Base-by-base conservation (phyloP, 2,113 vertebrate species). In the Carassius carassius region DNA sequence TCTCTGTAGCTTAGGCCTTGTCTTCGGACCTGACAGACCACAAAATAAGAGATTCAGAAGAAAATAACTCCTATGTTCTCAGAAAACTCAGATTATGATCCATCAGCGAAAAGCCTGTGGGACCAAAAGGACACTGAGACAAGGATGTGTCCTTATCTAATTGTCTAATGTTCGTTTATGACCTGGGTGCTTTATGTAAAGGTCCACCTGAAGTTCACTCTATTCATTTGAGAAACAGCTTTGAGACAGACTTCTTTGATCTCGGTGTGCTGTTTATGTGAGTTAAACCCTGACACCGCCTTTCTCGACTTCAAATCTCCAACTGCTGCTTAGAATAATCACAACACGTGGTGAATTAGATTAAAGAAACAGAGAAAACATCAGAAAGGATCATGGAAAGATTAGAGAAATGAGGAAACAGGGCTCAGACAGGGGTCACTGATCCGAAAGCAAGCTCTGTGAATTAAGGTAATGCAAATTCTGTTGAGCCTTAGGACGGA, bases 251-350 rank as follows among this genome's bases (percentile, higher is more conserved):
- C 37, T 17, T 4, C 78, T 86, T 76, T 81, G 78, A 82, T 86
- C 72, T 69, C 4, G 3, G 37, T 75, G 29, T 49, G 16, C 44
- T 75, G 29, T 49, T 82, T 81, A 29, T 73, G 69, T n/a, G 21
- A 75, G 44, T 65, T 51, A 86, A 81, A 77, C 79, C 72, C 62
- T 11, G 56, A 37, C 78, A 85, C 78, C 9, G 23, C 63, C 32
- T 69, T 60, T 72, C 76, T 79, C 13, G 25, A 56, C 80, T 81
- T 86, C 35, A 72, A 12, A 81, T 78, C 63, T 76, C 51, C 60
- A 86, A 82, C 47, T 47, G 51, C 75, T 44, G 65, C 51, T 83
- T 69, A 72, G 62, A 83, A 73, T 83, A 78, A 70, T 77, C 44
- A 16, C 44, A 78, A 72, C 77, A 77, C 25, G n/a, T 54, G 72